Evolutionary conservation across 2,888 invertebrate species (phyloP).

Genomic region (Cremastobaeus sp.): DNA sequence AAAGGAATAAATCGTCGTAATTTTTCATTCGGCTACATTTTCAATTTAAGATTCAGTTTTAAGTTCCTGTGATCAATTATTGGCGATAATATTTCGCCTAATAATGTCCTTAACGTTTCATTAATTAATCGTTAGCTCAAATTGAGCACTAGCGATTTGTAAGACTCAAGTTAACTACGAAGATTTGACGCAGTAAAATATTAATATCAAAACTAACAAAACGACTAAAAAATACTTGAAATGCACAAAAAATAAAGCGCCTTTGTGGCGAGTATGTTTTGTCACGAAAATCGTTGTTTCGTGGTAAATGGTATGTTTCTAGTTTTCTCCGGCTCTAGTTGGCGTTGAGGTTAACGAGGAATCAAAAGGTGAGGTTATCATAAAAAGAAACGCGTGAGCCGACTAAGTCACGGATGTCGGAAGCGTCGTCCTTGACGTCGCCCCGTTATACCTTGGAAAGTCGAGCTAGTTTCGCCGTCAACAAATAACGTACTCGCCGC

Average conservation of each 20-base stretch:
- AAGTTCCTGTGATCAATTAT: too few species aligned
- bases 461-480: slow-evolving; percentile 23
- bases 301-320: slow-evolving; percentile 25
- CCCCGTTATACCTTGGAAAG: slow-evolving; percentile 35
- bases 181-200: too few species aligned
- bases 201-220: too few species aligned
- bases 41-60: neutral
- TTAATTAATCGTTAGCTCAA: too few species aligned
- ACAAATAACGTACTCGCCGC: slow-evolving; percentile 39
- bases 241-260: slow-evolving; percentile 25
- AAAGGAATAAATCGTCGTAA: slow-evolving; percentile 23
- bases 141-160: too few species aligned
- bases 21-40: slow-evolving; percentile 16
- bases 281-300: slow-evolving; percentile 33
- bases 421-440: slow-evolving; percentile 12
- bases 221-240: too few species aligned
- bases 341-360: slow-evolving; percentile 32
- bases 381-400: slow-evolving; percentile 36
- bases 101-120: too few species aligned
- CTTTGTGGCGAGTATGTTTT: slow-evolving; percentile 18
- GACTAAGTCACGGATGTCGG: slow-evolving; percentile 23
- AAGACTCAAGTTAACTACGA: too few species aligned
- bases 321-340: slow-evolving; percentile 19
- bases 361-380: slow-evolving; percentile 35
- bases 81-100: too few species aligned